Evolutionary conservation across 1,140 invertebrate genomes (phyloP).

Genomic region (Drosophila setifemur): DNA sequence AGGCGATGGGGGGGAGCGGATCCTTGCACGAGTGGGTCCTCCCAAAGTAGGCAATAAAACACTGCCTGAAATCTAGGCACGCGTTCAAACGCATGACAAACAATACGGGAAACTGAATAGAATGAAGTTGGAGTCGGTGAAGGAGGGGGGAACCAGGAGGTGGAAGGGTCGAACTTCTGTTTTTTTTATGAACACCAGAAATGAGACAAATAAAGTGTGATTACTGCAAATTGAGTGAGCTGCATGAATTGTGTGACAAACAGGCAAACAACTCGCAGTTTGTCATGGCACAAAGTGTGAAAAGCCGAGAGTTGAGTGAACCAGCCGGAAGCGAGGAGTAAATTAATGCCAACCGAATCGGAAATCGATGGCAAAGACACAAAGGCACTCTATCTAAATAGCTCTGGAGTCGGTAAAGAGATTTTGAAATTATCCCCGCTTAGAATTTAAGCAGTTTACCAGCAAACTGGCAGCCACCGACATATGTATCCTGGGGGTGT

Average conservation of each 20-base stretch:
- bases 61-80: constrained; percentile 75
- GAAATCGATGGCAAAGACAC: too few relatives aligned
- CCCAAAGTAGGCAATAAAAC: constrained; percentile 78
- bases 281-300: constrained; percentile 12
- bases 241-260: constrained; percentile 52
- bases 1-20: not conserved
- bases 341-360: constrained; percentile 4
- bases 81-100: constrained; percentile 58
- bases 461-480: not conserved
- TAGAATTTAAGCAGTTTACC: constrained; percentile 2
- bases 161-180: constrained; percentile 25
- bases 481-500: too few relatives aligned
- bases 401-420: not conserved
- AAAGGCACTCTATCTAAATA: not conserved
- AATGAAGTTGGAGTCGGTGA: constrained; percentile 13
- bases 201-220: constrained; percentile 75
- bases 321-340: not conserved
- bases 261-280: constrained; percentile 7
- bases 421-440: constrained; percentile 22
- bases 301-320: not conserved
- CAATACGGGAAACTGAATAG: constrained; percentile 35
- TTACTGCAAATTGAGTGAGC: constrained; percentile 76
- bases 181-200: constrained; percentile 72
- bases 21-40: constrained; percentile 20
- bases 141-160: too few relatives aligned